Conservation (phyloP, 2,888 invertebrate genomes). For the Eristalinus aeneus region DNA sequence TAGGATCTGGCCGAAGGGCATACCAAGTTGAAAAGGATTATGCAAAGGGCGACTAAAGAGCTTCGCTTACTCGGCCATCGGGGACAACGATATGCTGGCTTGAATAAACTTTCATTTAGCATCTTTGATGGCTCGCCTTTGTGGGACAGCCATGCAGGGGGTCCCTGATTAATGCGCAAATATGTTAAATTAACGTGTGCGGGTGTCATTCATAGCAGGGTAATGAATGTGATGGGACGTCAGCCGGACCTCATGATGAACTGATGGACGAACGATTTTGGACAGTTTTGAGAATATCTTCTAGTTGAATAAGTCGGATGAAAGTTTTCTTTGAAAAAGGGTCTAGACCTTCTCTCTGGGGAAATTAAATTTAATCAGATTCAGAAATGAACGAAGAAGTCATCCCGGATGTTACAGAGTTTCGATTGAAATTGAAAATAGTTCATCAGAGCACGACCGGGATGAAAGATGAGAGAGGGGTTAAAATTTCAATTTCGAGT, state of each 20-base stretch:
- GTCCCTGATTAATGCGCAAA: not conserved
- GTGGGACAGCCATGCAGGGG: not conserved
- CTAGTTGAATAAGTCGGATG: no score
- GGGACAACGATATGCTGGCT: conserved; percentile 2
- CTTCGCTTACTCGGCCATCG: not conserved
- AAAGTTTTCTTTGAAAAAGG: no score
- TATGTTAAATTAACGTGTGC: conserved; percentile 9
- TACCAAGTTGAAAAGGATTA: conserved; percentile 24
- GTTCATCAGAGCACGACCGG: no score
- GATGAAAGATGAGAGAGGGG: no score
- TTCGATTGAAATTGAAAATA: no score
- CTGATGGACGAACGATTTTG: not conserved
- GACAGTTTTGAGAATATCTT: not conserved
- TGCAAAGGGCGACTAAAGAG: not conserved
- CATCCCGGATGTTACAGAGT: no score
- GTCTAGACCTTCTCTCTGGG: no score
- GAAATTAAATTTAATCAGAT: no score
- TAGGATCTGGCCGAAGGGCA: conserved; percentile 2
- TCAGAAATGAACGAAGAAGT: no score
- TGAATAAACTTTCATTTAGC: conserved; percentile 6
- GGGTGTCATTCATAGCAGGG: not conserved
- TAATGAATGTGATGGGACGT: not conserved
- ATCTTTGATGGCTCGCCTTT: conserved; percentile 2
- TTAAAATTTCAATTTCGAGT: no score
- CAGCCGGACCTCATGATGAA: not conserved